Evolutionary conservation across 2,113 vertebrate species (phyloP).

Genomic region (Entomyzon cyanotis): DNA sequence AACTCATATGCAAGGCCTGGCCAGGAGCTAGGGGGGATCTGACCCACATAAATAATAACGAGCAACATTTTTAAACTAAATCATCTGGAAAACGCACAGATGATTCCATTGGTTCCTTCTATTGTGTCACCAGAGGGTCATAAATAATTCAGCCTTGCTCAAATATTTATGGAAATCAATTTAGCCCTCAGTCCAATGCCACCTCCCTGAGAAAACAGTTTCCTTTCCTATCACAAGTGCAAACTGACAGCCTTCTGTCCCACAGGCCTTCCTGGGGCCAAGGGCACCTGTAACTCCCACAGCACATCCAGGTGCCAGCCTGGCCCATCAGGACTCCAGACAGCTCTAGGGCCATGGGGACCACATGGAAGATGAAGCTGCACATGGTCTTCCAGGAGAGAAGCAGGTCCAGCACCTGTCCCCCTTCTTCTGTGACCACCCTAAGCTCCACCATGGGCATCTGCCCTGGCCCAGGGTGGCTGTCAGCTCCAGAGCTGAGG

Average conservation of each 20-base stretch:
- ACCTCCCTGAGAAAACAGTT: constrained; percentile 60
- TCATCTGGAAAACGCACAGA: constrained; percentile 65
- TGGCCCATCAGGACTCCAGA: background rate
- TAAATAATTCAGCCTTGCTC: constrained; percentile 74
- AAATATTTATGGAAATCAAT: constrained; percentile 76
- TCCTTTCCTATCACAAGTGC: background rate
- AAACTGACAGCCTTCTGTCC: background rate
- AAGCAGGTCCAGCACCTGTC: background rate
- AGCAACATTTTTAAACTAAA: constrained; percentile 61
- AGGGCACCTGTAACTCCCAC: background rate
- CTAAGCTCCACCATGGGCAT: rapidly evolving
- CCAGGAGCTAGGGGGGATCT: constrained; percentile 35
- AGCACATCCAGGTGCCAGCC: background rate
- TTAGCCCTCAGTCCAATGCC: constrained; percentile 51
- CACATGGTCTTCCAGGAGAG: background rate
- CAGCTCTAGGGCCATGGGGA: background rate
- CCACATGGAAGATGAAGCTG: background rate
- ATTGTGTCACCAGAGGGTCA: constrained; percentile 58
- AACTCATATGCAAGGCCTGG: background rate
- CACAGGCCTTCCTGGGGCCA: background rate
- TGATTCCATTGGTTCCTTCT: constrained; percentile 5
- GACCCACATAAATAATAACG: constrained; percentile 47
- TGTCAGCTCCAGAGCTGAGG: background rate
- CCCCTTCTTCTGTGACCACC: background rate
- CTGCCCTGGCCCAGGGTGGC: background rate